phyloP scores from a whole-genome alignment of 1,140 invertebrate species.

The Ceratina japonica region DNA sequence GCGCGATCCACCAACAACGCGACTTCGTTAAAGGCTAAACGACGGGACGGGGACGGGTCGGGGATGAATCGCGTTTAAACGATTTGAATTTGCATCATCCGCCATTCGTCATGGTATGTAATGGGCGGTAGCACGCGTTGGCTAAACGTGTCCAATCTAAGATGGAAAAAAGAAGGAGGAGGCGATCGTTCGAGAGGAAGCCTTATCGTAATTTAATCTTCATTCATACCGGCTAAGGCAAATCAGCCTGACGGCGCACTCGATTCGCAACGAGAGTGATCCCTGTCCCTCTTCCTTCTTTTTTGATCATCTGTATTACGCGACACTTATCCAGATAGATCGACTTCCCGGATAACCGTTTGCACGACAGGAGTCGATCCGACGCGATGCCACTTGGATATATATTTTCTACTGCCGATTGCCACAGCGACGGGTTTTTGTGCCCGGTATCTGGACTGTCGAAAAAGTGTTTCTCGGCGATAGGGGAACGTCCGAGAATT shows the following conservation, averaged over 20 bases:
- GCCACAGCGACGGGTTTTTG: too few relatives aligned
- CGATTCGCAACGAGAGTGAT: background rate
- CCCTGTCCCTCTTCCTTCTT: too few relatives aligned
- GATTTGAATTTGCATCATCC: background rate
- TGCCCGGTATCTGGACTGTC: too few relatives aligned
- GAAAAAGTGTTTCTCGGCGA: too few relatives aligned
- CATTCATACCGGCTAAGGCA: background rate
- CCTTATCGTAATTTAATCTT: constrained; percentile 14
- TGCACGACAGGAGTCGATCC: background rate
- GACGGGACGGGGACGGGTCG: background rate
- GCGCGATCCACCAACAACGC: background rate
- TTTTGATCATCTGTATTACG: background rate
- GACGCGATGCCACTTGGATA: too few relatives aligned
- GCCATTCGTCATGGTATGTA: background rate
- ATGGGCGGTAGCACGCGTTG: background rate
- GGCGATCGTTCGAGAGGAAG: background rate
- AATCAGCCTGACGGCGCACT: background rate
- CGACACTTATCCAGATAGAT: background rate
- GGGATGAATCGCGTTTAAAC: background rate
- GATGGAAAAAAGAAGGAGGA: background rate
- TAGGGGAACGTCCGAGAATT: too few relatives aligned
- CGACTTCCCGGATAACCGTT: background rate
- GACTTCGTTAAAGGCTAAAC: constrained; percentile 6
- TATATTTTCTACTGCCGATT: too few relatives aligned
- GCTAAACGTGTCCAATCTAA: background rate